phyloP scores from a whole-genome alignment of 2,797 vertebrate species.

The Phoebastria nigripes region DNA sequence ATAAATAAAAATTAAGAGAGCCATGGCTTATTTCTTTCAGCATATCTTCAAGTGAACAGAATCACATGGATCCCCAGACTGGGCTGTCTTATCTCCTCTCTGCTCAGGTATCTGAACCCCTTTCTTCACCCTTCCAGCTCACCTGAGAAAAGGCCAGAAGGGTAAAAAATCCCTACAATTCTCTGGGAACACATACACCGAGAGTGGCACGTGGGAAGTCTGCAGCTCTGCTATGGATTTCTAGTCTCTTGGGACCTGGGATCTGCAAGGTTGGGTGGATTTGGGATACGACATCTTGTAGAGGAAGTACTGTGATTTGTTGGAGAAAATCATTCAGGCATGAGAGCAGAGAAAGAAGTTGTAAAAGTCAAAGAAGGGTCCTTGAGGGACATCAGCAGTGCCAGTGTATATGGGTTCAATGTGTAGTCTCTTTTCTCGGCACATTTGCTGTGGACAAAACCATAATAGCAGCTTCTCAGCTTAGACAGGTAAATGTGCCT shows the following conservation, averaged over 20 bases:
- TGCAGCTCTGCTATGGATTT: not conserved
- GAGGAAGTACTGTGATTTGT: not conserved
- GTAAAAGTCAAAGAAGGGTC: not conserved
- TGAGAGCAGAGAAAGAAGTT: not conserved
- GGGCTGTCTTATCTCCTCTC: not conserved
- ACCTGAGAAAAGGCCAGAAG: not conserved
- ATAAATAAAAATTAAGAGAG: not conserved
- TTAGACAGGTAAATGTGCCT: not conserved
- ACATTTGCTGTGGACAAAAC: not conserved
- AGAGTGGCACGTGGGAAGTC: not conserved
- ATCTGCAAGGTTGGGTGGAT: not conserved
- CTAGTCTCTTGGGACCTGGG: not conserved
- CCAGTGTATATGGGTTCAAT: rapidly evolving
- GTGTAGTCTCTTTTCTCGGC: not conserved
- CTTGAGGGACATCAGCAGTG: not conserved
- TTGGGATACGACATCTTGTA: not conserved
- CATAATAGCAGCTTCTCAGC: not conserved
- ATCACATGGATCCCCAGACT: not conserved
- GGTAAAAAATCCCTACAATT: not conserved
- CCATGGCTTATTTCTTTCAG: not conserved
- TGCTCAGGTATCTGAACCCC: not conserved
- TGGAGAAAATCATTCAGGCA: not conserved
- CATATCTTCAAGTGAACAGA: not conserved
- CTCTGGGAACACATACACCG: rapidly evolving
- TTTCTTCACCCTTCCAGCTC: not conserved